A percentile compares a stretch with the other conserved stretches of the same genome.
These are phyloP conservation scores for Drosophila grimshawi DNA, from an alignment of 1,140 invertebrate species.

Conservation along the genomic window DNA sequence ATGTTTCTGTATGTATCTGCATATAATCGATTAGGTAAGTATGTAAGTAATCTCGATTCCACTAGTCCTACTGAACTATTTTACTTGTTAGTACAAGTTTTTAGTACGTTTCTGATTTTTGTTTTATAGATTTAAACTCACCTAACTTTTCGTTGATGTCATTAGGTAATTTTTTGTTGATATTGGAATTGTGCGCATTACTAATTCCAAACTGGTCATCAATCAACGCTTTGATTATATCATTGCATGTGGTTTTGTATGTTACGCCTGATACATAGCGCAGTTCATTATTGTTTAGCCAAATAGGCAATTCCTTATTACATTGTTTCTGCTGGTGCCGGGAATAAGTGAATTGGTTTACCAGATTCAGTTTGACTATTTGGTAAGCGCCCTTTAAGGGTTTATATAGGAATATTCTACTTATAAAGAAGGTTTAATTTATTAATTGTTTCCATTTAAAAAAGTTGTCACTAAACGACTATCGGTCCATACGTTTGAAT, in stretches of 20 bases:
- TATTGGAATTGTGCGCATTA: constrained; percentile 49
- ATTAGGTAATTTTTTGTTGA: constrained; percentile 27
- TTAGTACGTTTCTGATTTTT: no score
- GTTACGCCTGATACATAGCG: constrained; percentile 83
- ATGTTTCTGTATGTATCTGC: no score
- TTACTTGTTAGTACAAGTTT: no score
- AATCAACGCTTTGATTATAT: constrained; percentile 84
- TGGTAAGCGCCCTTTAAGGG: no score
- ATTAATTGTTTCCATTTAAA: no score
- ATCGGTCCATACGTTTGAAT: no score
- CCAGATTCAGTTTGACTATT: neutral
- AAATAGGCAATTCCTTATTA: constrained; percentile 82
- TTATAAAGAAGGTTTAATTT: no score
- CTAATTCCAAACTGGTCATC: constrained; percentile 75
- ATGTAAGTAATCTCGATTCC: no score
- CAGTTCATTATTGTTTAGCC: constrained; percentile 74
- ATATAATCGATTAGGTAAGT: no score
- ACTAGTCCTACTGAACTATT: no score
- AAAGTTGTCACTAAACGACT: no score
- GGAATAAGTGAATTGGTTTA: constrained; percentile 10
- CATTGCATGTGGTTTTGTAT: constrained; percentile 83
- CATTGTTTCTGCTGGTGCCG: constrained; percentile 59
- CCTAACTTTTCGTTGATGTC: constrained; percentile 28
- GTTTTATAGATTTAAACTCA: constrained; percentile 61
- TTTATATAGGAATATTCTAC: no score